Evolutionary conservation across 2,888 invertebrate genomes (phyloP).

Genomic region (Caenorhabditis japonica): DNA sequence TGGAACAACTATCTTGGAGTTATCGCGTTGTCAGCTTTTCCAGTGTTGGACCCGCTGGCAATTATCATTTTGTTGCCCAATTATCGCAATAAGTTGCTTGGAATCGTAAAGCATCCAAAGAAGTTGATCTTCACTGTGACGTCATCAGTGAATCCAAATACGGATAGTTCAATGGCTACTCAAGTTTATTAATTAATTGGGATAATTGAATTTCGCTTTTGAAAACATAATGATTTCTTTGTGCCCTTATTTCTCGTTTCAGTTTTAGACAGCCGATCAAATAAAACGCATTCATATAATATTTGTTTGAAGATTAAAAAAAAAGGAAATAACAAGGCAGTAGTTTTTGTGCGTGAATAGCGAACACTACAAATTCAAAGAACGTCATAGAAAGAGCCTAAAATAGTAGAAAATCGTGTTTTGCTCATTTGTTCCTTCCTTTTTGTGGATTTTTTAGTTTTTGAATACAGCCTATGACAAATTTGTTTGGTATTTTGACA

Average conservation of each 20-base stretch:
- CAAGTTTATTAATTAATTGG: slow-evolving; percentile 14
- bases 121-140: slow-evolving; percentile 7
- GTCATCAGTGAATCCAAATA: not conserved
- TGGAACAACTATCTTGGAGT: slow-evolving; percentile 47
- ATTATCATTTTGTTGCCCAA: slow-evolving; percentile 38
- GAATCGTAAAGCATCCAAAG: slow-evolving; percentile 18
- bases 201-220: not conserved
- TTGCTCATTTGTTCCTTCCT: too few species aligned
- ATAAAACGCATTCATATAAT: too few species aligned
- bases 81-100: slow-evolving; percentile 33
- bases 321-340: too few species aligned
- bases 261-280: not conserved
- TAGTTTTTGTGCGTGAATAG: too few species aligned
- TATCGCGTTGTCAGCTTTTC: slow-evolving; percentile 43
- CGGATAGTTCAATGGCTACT: slow-evolving; percentile 20
- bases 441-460: too few species aligned
- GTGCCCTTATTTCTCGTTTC: not conserved
- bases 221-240: not conserved
- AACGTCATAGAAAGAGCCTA: too few species aligned
- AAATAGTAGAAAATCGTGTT: too few species aligned
- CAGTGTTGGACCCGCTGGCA: slow-evolving; percentile 43
- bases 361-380: too few species aligned
- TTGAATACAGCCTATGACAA: too few species aligned
- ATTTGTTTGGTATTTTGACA: too few species aligned
- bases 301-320: too few species aligned